Conservation (phyloP, 1,140 invertebrate species). For the Drosophila sproati region DNA sequence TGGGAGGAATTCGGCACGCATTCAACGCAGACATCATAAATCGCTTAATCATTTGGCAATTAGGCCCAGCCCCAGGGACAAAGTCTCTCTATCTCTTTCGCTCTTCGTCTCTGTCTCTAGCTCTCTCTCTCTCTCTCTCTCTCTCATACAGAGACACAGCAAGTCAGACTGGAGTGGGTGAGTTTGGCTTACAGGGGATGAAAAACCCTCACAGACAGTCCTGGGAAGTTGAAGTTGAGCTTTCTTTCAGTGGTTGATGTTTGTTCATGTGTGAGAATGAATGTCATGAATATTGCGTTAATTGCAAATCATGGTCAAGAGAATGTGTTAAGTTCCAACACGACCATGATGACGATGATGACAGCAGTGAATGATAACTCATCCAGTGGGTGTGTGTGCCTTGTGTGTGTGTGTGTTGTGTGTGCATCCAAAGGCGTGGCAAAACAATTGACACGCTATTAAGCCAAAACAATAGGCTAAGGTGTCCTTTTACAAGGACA, state of each 20-base stretch:
- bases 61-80: constrained; percentile 64
- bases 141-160: constrained; percentile 46
- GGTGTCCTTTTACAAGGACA: constrained; percentile 16
- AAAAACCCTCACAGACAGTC: constrained; percentile 58
- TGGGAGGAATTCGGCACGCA: constrained; percentile 70
- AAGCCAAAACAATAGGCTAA: constrained; percentile 52
- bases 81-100: constrained; percentile 19
- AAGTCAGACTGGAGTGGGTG: constrained; percentile 20
- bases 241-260: not conserved
- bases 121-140: constrained; percentile 25
- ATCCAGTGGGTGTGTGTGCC: not conserved
- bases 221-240: constrained; percentile 50
- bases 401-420: not conserved
- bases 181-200: constrained; percentile 20
- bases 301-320: constrained; percentile 83
- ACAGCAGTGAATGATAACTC: constrained; percentile 76
- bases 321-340: constrained; percentile 83
- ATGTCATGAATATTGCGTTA: constrained; percentile 84
- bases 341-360: constrained; percentile 45
- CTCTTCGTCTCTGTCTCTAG: not conserved
- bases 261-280: constrained; percentile 77
- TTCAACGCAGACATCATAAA: constrained; percentile 83
- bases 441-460: constrained; percentile 75
- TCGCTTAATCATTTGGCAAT: constrained; percentile 85
- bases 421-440: constrained; percentile 44